phyloP scores from a whole-genome alignment of 2,797 vertebrate species.

The Aulostomus chinensis region DNA sequence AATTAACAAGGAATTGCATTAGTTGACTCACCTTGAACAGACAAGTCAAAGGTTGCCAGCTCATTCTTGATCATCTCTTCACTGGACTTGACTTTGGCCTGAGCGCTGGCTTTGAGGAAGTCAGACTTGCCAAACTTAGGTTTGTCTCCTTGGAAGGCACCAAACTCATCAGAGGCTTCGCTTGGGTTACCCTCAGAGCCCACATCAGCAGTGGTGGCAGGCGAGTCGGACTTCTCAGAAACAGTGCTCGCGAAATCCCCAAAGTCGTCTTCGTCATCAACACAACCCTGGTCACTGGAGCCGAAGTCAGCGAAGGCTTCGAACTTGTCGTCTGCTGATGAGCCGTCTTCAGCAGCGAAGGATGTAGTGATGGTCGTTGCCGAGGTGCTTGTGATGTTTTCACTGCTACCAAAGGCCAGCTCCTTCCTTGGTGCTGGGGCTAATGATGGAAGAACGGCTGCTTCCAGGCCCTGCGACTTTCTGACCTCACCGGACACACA shows the following conservation, averaged over 20 bases:
- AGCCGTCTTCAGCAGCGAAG: conserved; percentile 79
- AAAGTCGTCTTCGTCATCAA: conserved; percentile 77
- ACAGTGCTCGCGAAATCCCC: conserved; percentile 85
- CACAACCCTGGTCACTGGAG: conserved; percentile 34
- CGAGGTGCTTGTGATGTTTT: conserved; percentile 85
- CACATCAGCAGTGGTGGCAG: conserved; percentile 33
- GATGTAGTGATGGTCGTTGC: conserved; percentile 84
- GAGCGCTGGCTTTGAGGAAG: conserved; percentile 93
- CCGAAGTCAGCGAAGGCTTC: conserved; percentile 84
- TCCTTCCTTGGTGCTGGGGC: conserved; percentile 84
- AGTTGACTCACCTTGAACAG: conserved; percentile 91
- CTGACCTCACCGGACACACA: conserved; percentile 72
- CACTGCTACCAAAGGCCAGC: conserved; percentile 87
- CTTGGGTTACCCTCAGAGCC: conserved; percentile 64
- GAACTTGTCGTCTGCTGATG: conserved; percentile 75
- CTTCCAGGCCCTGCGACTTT: conserved; percentile 77
- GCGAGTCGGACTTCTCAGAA: conserved; percentile 76
- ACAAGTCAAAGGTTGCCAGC: conserved; percentile 96
- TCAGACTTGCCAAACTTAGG: conserved; percentile 98
- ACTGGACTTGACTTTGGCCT: conserved; percentile 95
- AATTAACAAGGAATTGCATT: background rate
- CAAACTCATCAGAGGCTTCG: conserved; percentile 87
- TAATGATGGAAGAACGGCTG: conserved; percentile 76
- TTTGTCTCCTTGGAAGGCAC: conserved; percentile 94
- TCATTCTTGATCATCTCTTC: conserved; percentile 99